Evolutionary conservation across 1,140 invertebrate species (phyloP).

Genomic region (Papilio polytes): DNA sequence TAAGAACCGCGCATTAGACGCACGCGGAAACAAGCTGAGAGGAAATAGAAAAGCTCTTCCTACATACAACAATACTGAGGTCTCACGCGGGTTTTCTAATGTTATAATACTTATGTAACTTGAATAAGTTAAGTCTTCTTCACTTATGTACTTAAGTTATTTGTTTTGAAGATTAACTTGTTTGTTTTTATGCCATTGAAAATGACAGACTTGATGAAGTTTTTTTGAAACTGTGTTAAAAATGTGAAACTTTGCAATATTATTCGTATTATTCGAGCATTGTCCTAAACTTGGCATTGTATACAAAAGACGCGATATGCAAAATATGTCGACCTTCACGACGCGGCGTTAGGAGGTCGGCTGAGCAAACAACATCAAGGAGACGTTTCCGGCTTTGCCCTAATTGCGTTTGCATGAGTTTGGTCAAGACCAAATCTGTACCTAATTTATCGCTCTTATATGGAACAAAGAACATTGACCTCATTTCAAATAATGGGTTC

Average conservation of each 20-base stretch:
- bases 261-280: neutral
- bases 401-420: conserved; percentile 46
- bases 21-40: conserved; percentile 4
- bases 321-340: conserved; percentile 43
- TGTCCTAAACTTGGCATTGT: conserved; percentile 34
- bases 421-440: conserved; percentile 26
- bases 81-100: conserved; percentile 12
- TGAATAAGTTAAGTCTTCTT: neutral
- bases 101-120: conserved; percentile 1
- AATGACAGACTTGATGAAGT: neutral
- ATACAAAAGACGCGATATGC: conserved; percentile 40
- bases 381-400: conserved; percentile 43
- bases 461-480: conserved; percentile 4
- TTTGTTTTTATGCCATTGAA: neutral
- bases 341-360: conserved; percentile 42
- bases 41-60: conserved; percentile 6
- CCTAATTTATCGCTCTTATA: neutral
- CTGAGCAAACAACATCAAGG: conserved; percentile 39
- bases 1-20: neutral
- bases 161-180: neutral
- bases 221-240: neutral
- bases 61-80: conserved; percentile 3
- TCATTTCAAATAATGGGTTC: conserved; percentile 1
- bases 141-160: neutral
- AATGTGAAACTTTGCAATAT: neutral